Conservation (phyloP, 2,797 vertebrate species). For the Artibeus jamaicensis region DNA sequence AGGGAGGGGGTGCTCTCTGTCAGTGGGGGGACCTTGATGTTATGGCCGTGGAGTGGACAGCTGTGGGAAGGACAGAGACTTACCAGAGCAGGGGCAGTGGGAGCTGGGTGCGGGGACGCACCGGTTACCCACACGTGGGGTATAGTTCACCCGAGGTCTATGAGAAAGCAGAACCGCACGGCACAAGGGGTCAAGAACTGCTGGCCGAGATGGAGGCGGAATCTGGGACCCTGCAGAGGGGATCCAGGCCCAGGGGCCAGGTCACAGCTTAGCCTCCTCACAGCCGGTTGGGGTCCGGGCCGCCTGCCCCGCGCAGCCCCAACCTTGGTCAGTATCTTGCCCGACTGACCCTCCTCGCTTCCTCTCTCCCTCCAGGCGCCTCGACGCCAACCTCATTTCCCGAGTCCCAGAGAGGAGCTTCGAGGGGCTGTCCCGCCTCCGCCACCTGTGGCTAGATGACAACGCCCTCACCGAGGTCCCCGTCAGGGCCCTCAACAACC, state of each 20-base stretch:
- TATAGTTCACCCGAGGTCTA: neutral
- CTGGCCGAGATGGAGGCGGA: neutral
- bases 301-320: neutral
- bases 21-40: neutral
- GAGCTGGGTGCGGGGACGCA: too few species aligned
- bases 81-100: neutral
- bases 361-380: slow-evolving; percentile 86
- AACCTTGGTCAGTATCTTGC: neutral
- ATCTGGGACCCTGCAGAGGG: neutral
- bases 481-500: slow-evolving; percentile 87
- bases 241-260: neutral
- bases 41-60: neutral
- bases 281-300: neutral
- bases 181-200: neutral
- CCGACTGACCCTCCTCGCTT: slow-evolving; percentile 33
- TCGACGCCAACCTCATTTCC: slow-evolving; percentile 95
- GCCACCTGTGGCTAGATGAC: slow-evolving; percentile 97
- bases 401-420: slow-evolving; percentile 92
- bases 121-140: neutral
- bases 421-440: slow-evolving; percentile 89
- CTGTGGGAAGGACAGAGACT: neutral
- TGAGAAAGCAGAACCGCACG: neutral
- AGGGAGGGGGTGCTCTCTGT: neutral
- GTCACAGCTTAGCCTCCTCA: too few species aligned
- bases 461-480: slow-evolving; percentile 94